A percentile compares a stretch with the other conserved stretches of the same genome.
These are phyloP conservation scores for Pavo muticus DNA, from an alignment of 2,113 vertebrate species.

Conservation along the genomic window DNA sequence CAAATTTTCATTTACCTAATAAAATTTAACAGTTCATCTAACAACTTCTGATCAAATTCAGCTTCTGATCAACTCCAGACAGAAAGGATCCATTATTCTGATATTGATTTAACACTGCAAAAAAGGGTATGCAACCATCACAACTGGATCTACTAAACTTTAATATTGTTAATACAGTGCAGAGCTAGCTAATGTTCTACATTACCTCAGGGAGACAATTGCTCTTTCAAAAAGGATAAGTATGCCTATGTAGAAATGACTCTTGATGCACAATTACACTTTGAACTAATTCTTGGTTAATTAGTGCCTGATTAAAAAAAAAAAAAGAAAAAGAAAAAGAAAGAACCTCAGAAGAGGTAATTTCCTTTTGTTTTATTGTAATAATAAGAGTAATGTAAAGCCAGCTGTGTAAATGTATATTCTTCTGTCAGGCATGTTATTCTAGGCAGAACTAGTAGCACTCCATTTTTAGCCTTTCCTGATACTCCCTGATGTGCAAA, in stretches of 20 bases:
- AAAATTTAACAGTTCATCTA: not conserved
- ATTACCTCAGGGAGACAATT: slow-evolving; percentile 18
- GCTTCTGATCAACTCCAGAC: not conserved
- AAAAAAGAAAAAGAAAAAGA: slow-evolving; percentile 46
- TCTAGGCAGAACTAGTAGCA: slow-evolving; percentile 41
- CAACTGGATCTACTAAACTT: not conserved
- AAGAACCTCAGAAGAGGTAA: slow-evolving; percentile 54
- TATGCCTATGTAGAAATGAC: slow-evolving; percentile 1
- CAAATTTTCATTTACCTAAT: not conserved
- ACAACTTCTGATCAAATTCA: not conserved
- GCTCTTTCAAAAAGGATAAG: slow-evolving; percentile 20
- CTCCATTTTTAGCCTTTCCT: slow-evolving; percentile 42
- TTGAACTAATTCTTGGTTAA: slow-evolving; percentile 65
- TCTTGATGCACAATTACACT: slow-evolving; percentile 42
- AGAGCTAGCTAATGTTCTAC: not conserved
- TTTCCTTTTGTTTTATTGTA: slow-evolving; percentile 65
- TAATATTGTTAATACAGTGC: not conserved
- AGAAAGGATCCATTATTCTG: not conserved
- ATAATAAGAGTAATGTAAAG: slow-evolving; percentile 22
- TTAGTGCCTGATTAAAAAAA: slow-evolving; percentile 29
- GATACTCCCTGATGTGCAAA: slow-evolving; percentile 21
- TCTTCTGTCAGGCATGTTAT: slow-evolving; percentile 57
- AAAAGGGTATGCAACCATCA: not conserved
- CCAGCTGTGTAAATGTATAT: slow-evolving; percentile 71
- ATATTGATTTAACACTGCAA: not conserved